Evolutionary conservation across 53 echinoderm and acorn worm species (phyloP), one percentile per base, ranked within the genome.

Genomic region (Echinarachnius parma): DNA sequence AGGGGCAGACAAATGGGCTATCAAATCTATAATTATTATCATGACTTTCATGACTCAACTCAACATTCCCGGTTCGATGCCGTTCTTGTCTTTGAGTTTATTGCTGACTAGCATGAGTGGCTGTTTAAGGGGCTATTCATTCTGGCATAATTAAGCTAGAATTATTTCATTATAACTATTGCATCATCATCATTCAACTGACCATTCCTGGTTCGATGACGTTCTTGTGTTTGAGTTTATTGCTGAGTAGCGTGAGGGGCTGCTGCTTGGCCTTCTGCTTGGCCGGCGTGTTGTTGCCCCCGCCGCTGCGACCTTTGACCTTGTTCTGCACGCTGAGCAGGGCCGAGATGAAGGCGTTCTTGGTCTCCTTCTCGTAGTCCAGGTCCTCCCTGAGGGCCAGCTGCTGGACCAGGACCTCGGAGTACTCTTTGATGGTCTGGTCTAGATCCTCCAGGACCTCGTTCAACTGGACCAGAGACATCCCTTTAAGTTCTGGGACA

Each of bases 311-410:
- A 25, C 84, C 81, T 68, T 94, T 94, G 55, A 90, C 75, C 81
- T 94, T 90, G 62, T 94, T 94, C 81, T 94, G 95, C 11, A 94
- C 95, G 44, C 87, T 87, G 22, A 94, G 83, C 35, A 94, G 82
- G 7, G 89, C 86, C 13, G 95, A 90, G 42, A 94, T 94, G 66
- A 94, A 94, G 42, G 86, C 76, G 76, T 94, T 94, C 82, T 94
- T 94, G 75, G 81, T 94, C 83, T 94, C 95, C 55, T 94, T 94
- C 82, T 94, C 90, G 34, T 84, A 90, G 70, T 90, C 90, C 61
- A 94, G 81, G 58, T 94, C 95, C 70, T 94, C 95, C 50, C 95
- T 77, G 29, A 94, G 79, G 18, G 95, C 95, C 33, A 94, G 82
- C 63, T 94, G 87, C 31, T 87, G 81, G 37, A 94, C 84, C 80